A percentile compares a stretch with the other conserved stretches of the same genome.
Evolutionary conservation across 23 tunicate species (phyloP).

Genomic region (Corella eumyota): DNA sequence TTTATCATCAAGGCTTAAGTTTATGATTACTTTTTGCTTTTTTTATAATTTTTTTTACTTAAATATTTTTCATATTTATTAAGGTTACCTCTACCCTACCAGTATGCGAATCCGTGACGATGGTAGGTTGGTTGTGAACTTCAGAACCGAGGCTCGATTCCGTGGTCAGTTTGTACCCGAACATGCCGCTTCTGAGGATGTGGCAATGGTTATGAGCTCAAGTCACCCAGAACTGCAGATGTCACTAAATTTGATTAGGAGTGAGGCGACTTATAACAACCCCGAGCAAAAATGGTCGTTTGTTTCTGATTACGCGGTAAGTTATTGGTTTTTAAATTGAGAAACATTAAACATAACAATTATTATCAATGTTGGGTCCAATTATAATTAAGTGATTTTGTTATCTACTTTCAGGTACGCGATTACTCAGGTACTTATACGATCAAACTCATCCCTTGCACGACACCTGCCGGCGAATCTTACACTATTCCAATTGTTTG

Average conservation of each 20-base stretch:
- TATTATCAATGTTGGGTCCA: too few relatives aligned
- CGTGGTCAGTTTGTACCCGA: slow-evolving; percentile 83
- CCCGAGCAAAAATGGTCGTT: slow-evolving; percentile 96
- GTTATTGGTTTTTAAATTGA: too few relatives aligned
- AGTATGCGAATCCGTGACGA: slow-evolving; percentile 94
- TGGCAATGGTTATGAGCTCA: slow-evolving; percentile 82
- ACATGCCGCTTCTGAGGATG: slow-evolving; percentile 60
- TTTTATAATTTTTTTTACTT: background rate
- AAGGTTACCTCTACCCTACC: slow-evolving; percentile 88
- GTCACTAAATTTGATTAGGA: slow-evolving; percentile 49
- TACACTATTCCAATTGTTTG: slow-evolving; percentile 55
- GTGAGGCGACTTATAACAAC: slow-evolving; percentile 73
- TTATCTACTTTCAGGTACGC: slow-evolving; percentile 27
- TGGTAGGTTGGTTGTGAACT: slow-evolving; percentile 86
- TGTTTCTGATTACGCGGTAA: slow-evolving; percentile 92
- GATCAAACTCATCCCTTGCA: slow-evolving; percentile 86
- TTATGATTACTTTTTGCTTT: background rate
- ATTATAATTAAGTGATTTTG: too few relatives aligned
- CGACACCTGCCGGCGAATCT: slow-evolving; percentile 60
- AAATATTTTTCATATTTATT: background rate
- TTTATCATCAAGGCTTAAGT: background rate
- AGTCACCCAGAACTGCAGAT: slow-evolving; percentile 76
- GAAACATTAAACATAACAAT: too few relatives aligned
- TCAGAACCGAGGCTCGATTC: slow-evolving; percentile 93
- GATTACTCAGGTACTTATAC: slow-evolving; percentile 98